phyloP scores from a whole-genome alignment of 2,888 invertebrate species.

The Rapana venosa region DNA sequence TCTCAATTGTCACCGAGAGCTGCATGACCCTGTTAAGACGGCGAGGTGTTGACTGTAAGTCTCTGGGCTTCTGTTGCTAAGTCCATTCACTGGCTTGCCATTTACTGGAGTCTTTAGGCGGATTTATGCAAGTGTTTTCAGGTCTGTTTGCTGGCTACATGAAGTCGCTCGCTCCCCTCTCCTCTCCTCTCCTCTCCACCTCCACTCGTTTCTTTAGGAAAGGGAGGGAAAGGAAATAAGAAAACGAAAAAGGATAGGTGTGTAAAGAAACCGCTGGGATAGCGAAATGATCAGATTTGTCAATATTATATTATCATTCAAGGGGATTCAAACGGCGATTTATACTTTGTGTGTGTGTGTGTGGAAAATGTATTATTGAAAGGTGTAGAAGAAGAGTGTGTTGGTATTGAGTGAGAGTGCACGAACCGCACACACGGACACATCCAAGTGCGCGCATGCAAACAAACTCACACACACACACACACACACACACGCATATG shows the following conservation, averaged over 20 bases:
- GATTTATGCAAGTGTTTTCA: neutral
- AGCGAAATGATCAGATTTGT: too few relatives aligned
- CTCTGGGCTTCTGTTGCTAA: conserved; percentile 13
- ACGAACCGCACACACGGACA: neutral
- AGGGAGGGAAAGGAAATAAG: neutral
- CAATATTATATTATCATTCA: too few relatives aligned
- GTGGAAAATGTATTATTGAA: too few relatives aligned
- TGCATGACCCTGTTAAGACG: conserved; percentile 35
- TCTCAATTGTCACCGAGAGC: neutral
- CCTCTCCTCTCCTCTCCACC: too few relatives aligned
- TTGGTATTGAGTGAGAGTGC: neutral
- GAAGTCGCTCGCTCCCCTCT: neutral
- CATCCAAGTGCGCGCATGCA: neutral
- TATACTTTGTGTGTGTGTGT: too few relatives aligned
- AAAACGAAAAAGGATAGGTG: too few relatives aligned
- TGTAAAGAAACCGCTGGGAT: too few relatives aligned
- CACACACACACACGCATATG: neutral
- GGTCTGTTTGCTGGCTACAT: neutral
- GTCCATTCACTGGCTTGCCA: neutral
- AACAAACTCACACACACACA: conserved; percentile 8
- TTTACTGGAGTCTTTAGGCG: neutral
- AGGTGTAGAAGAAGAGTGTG: too few relatives aligned
- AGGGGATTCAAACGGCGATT: too few relatives aligned
- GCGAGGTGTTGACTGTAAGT: conserved; percentile 26
- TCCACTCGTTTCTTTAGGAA: too few relatives aligned